A percentile compares a stretch with the other conserved stretches of the same genome.
These are phyloP conservation scores for Chaenodraco wilsoni DNA, from an alignment of 2,797 vertebrate species.

Conservation along the genomic window DNA sequence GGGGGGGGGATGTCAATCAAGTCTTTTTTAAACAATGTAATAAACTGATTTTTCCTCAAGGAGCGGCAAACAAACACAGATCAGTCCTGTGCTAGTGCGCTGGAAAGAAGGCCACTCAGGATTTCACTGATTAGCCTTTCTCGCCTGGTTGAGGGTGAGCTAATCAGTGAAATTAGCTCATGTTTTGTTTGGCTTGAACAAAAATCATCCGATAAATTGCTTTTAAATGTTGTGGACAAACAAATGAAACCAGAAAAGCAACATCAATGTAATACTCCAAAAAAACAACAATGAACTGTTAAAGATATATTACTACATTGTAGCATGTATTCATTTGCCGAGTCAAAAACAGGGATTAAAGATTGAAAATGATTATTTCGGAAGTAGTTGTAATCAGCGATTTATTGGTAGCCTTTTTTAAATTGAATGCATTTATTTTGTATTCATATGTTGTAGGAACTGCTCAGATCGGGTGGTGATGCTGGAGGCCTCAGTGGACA, in stretches of 20 bases:
- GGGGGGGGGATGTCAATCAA: background rate
- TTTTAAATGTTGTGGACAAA: background rate
- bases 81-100: too few relatives aligned
- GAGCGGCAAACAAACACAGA: too few relatives aligned
- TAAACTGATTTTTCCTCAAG: background rate
- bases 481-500: slow-evolving; percentile 92
- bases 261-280: background rate
- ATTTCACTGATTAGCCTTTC: slow-evolving; percentile 5
- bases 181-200: slow-evolving; percentile 10
- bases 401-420: background rate
- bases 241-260: background rate
- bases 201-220: background rate
- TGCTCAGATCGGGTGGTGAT: slow-evolving; percentile 94
- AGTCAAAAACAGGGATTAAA: background rate
- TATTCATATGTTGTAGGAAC: slow-evolving; percentile 72
- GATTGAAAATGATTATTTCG: background rate
- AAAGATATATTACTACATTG: too few relatives aligned
- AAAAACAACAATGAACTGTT: background rate
- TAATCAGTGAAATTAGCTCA: slow-evolving; percentile 4
- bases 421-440: slow-evolving; percentile 6
- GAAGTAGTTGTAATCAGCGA: background rate
- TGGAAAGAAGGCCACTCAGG: background rate
- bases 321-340: background rate
- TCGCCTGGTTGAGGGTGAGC: background rate
- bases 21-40: background rate